A percentile compares a stretch with the other conserved stretches of the same genome.
These are phyloP conservation scores for Tridacna gigas DNA, from an alignment of 2,888 invertebrate genomes.

Conservation along the genomic window DNA sequence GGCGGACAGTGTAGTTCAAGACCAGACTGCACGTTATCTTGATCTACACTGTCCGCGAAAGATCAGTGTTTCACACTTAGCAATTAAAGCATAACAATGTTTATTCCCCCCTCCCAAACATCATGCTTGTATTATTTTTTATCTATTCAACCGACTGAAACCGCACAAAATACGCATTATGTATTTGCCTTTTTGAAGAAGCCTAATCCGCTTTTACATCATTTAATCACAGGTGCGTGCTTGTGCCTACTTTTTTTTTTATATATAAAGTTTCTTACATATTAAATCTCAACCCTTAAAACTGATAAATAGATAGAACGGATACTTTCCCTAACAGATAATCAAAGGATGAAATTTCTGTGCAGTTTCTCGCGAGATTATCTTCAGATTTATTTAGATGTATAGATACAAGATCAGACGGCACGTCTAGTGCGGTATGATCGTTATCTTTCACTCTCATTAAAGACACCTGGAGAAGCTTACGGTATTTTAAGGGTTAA, in stretches of 20 bases:
- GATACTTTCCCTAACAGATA: no score
- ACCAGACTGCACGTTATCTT: not conserved
- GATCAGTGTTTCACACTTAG: not conserved
- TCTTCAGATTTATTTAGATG: no score
- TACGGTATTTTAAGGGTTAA: no score
- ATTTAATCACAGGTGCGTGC: constrained; percentile 13
- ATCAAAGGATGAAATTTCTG: no score
- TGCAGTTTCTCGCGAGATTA: no score
- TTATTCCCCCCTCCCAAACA: not conserved
- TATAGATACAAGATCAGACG: no score
- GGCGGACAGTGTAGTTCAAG: not conserved
- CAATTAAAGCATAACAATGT: not conserved
- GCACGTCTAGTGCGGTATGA: no score
- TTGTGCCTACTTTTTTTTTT: not conserved
- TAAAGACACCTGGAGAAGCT: no score
- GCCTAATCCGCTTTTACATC: not conserved
- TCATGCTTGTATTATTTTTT: not conserved
- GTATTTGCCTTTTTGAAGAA: not conserved
- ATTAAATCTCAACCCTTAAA: constrained; percentile 7
- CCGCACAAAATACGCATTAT: not conserved
- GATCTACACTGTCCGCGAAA: not conserved
- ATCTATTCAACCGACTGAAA: not conserved
- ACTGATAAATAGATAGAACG: no score
- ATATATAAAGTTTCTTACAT: constrained; percentile 1
- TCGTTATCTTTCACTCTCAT: no score